A percentile compares a stretch with the other conserved stretches of the same genome.
phyloP scores from a whole-genome alignment of 64 coral and sea anemone genomes.

The Porites lutea region DNA sequence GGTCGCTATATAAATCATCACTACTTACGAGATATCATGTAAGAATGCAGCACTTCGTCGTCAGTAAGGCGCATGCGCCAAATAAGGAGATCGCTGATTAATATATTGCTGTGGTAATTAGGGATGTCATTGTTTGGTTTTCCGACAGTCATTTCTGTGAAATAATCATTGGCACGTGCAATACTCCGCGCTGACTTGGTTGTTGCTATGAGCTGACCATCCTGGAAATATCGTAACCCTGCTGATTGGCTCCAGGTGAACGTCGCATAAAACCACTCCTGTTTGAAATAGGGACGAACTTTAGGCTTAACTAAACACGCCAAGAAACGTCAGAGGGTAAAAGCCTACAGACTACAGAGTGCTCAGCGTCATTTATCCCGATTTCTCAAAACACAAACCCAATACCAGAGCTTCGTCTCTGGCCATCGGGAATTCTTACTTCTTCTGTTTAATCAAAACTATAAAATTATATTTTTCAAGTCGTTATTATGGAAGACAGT shows the following conservation, averaged over 20 bases:
- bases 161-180: conserved; percentile 71
- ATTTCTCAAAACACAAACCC: too few species aligned
- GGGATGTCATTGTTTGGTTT: conserved; percentile 74
- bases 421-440: too few species aligned
- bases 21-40: conserved; percentile 83
- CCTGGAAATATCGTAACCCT: conserved; percentile 78
- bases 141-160: conserved; percentile 66
- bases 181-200: neutral
- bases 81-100: conserved; percentile 85
- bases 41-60: conserved; percentile 86
- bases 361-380: too few species aligned
- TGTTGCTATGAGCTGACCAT: conserved; percentile 62
- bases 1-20: neutral
- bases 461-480: too few species aligned
- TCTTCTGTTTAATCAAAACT: too few species aligned
- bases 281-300: neutral
- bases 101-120: conserved; percentile 83
- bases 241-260: conserved; percentile 65
- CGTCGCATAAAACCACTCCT: conserved; percentile 82
- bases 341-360: too few species aligned
- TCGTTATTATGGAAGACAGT: too few species aligned
- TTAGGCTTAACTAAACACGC: neutral
- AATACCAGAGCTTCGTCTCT: too few species aligned
- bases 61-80: conserved; percentile 70
- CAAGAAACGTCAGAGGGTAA: too few species aligned